Evolutionary conservation across 64 coral and sea anemone genomes (phyloP), one percentile per base, ranked within the genome.

Genomic region (Montipora efflorescens): DNA sequence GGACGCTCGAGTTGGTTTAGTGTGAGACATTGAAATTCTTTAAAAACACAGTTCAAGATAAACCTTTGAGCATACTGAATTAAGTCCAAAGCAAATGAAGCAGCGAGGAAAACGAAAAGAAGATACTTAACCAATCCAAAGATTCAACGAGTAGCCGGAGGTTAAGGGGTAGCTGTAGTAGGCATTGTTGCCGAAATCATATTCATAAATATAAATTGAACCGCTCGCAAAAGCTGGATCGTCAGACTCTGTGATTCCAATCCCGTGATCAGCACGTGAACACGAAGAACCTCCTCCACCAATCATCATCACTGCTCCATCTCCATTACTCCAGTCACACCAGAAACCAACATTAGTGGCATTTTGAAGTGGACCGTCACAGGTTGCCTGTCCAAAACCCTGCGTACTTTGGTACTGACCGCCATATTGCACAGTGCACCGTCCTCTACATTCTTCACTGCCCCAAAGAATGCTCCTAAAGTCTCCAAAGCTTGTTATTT

Each of bases 291-390:
- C 88, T 21, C 88, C 88, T 61, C 88, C 88, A 8, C 64, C 83
- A 87, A 71, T 87, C 83, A 87, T 87, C 64, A 87, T 72, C 1
- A 87, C 83, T 3, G 83, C 12, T 44, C 81, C 81, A 43, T 84
- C 81, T 3, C 81, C 81, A 84, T 0, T 5, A 84, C 55, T 22
- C 47, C 48, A 84, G 81, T 84, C 64, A 47, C 55, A 84, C 81
- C 81, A 84, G 81, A 84, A 84, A 4, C 89, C 89, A 19, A 84
- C 76, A 8, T 58, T 74, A 3, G 15, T 77, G 19, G 18, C 81
- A 51, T 12, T 77, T 80, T 92, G 90, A 5, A 92, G 67, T 0
- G 43, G 9, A 4, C 79, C 28, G 43, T 16, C n/a, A n/a, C 90
- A 92, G 15, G n/a, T 16, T 5, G 43, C 22, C n/a, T 66, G 20